phyloP scores from a whole-genome alignment of 2,113 vertebrate species.

The Neodontobutis hainanensis region DNA sequence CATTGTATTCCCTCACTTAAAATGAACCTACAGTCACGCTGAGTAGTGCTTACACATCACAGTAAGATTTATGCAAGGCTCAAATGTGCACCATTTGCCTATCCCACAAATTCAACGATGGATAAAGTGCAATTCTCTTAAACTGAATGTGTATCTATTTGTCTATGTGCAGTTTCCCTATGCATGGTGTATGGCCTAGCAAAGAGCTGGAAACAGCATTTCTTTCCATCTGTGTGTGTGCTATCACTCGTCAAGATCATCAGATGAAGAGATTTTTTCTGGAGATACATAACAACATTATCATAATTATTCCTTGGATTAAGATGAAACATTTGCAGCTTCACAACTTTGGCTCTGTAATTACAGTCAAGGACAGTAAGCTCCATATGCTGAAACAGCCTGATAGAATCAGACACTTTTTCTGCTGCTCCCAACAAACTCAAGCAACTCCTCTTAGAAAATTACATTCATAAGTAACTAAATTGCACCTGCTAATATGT shows the following conservation, averaged over 20 bases:
- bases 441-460: background rate
- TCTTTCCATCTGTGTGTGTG: conserved; percentile 34
- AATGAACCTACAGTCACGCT: background rate
- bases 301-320: conserved; percentile 65
- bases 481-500: background rate
- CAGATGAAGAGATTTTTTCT: conserved; percentile 60
- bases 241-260: conserved; percentile 56
- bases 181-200: conserved; percentile 13
- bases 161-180: conserved; percentile 34
- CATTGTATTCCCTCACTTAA: conserved; percentile 4
- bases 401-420: conserved; percentile 37
- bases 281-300: conserved; percentile 55
- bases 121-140: conserved; percentile 41
- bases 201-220: conserved; percentile 41
- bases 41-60: conserved; percentile 4
- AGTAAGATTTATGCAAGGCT: conserved; percentile 21
- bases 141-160: conserved; percentile 35
- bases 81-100: conserved; percentile 4
- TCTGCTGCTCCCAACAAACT: conserved; percentile 8
- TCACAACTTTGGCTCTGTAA: conserved; percentile 44
- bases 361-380: conserved; percentile 56
- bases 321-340: conserved; percentile 59
- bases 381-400: conserved; percentile 37
- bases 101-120: conserved; percentile 30
- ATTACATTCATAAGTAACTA: conserved; percentile 3